Evolutionary conservation across 2,888 invertebrate genomes (phyloP).

Genomic region (Tridacna gigas): DNA sequence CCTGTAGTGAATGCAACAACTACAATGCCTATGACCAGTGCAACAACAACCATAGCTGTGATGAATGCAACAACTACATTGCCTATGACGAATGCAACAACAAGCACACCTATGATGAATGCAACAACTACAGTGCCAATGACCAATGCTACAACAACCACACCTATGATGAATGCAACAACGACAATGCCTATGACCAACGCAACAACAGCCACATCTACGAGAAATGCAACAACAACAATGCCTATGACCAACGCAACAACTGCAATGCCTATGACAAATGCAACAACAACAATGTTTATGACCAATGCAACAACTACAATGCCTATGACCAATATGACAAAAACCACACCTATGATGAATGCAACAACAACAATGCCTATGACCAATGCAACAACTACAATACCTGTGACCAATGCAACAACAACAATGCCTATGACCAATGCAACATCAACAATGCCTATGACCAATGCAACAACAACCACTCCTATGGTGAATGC

Average conservation of each 20-base stretch:
- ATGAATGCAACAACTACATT: neutral
- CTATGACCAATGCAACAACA: neutral
- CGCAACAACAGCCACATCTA: neutral
- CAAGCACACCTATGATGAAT: neutral
- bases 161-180: neutral
- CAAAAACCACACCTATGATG: neutral
- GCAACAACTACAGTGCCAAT: neutral
- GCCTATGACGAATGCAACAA: slow-evolving; percentile 10
- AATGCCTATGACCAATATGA: neutral
- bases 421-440: neutral
- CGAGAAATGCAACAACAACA: neutral
- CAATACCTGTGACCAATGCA: neutral
- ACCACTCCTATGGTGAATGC: neutral
- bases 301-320: neutral
- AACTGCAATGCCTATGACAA: neutral
- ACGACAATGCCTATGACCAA: neutral
- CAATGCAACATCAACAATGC: neutral
- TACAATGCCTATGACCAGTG: slow-evolving; percentile 22
- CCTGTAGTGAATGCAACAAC: neutral
- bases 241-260: neutral
- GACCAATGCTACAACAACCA: neutral
- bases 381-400: neutral
- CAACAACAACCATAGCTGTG: slow-evolving; percentile 17
- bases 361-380: neutral
- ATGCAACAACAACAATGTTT: neutral